Percentiles rank a stretch among this genome's conserved stretches.
phyloP scores from a whole-genome alignment of 2,113 vertebrate species.

The Bujurquina vittata region DNA sequence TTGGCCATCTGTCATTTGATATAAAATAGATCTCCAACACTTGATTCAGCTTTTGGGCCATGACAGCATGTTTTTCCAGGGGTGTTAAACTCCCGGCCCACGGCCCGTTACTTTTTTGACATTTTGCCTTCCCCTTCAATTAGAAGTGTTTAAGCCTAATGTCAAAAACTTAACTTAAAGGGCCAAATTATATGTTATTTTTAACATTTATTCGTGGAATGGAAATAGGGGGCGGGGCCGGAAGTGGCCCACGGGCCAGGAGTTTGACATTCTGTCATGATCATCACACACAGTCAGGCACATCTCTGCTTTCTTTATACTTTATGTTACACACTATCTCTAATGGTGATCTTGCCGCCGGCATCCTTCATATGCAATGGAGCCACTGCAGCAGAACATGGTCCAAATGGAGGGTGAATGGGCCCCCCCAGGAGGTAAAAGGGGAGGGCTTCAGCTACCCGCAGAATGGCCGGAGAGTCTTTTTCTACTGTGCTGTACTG shows the following conservation, averaged over 20 bases:
- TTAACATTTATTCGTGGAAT: too few relatives aligned
- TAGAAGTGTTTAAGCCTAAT: too few relatives aligned
- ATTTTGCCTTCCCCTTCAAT: too few relatives aligned
- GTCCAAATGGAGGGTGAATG: not conserved
- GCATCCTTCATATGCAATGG: not conserved
- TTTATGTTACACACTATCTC: not conserved
- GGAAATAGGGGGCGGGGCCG: too few relatives aligned
- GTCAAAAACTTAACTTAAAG: too few relatives aligned
- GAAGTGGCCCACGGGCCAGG: too few relatives aligned
- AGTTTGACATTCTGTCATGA: not conserved
- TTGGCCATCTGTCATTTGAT: too few relatives aligned
- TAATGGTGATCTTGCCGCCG: not conserved
- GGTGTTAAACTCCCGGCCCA: too few relatives aligned
- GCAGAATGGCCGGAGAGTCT: not conserved
- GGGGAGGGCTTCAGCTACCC: not conserved
- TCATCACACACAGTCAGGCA: not conserved
- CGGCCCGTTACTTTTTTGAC: too few relatives aligned
- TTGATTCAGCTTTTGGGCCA: not conserved
- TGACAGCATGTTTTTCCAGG: not conserved
- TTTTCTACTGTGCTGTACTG: not conserved
- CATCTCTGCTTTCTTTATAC: not conserved
- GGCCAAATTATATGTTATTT: too few relatives aligned
- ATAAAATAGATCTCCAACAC: too few relatives aligned
- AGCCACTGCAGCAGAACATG: not conserved
- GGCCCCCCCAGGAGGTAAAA: not conserved